A percentile compares a stretch with the other conserved stretches of the same genome.
Conservation (phyloP, 2,113 vertebrate genomes). For the Arothron firmamentum region DNA sequence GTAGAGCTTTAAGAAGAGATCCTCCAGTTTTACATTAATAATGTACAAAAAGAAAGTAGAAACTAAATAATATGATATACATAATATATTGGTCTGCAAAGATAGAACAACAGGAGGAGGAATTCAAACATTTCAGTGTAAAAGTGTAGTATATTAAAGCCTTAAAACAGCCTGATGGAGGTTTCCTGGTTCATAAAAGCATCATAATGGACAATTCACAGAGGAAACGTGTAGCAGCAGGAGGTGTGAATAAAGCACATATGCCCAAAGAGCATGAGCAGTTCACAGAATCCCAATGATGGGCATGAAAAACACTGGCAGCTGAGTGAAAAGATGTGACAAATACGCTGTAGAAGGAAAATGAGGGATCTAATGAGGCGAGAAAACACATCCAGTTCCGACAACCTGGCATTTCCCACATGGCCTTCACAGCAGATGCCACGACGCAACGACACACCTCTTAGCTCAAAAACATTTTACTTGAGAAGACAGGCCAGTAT, state of each 20-base stretch:
- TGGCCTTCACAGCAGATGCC: slow-evolving; percentile 22
- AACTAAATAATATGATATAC: too few relatives aligned
- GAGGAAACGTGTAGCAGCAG: slow-evolving; percentile 28
- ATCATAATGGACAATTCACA: slow-evolving; percentile 32
- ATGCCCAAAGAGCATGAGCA: slow-evolving; percentile 16
- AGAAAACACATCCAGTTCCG: slow-evolving; percentile 8
- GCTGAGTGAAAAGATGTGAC: slow-evolving; percentile 14
- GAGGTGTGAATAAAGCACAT: slow-evolving; percentile 36
- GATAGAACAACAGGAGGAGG: too few relatives aligned
- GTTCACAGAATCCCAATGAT: slow-evolving; percentile 13
- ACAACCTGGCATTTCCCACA: slow-evolving; percentile 18
- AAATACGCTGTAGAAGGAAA: not conserved
- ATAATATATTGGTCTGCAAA: too few relatives aligned
- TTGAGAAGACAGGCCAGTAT: slow-evolving; percentile 8
- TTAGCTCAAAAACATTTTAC: slow-evolving; percentile 8
- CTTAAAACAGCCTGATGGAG: slow-evolving; percentile 32
- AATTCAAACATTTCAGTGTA: not conserved
- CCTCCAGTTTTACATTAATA: not conserved
- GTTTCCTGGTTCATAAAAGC: slow-evolving; percentile 16
- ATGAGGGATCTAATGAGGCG: slow-evolving; percentile 12
- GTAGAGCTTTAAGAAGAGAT: too few relatives aligned
- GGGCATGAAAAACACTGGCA: slow-evolving; percentile 20
- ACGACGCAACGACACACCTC: not conserved
- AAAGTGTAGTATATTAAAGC: not conserved
- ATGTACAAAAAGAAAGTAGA: not conserved